These are phyloP conservation scores for Eueides isabella DNA, from an alignment of 1,140 invertebrate species.

Conservation along the genomic window DNA sequence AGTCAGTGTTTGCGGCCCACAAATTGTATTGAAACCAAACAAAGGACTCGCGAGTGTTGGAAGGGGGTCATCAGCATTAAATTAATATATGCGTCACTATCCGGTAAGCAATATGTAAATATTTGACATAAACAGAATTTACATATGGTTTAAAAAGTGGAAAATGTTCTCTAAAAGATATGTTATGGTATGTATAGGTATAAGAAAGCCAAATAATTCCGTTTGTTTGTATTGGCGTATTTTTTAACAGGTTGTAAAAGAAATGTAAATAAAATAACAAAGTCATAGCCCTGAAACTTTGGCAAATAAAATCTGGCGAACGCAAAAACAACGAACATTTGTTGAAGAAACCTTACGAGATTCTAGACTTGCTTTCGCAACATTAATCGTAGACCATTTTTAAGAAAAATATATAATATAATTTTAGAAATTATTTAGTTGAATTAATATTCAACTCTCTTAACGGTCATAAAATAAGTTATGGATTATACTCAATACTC, in stretches of 20 bases:
- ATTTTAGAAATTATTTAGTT: neutral
- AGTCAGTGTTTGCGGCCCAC: slow-evolving; percentile 68
- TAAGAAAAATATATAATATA: neutral
- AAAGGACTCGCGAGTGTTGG: slow-evolving; percentile 63
- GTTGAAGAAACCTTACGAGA: neutral
- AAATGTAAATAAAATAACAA: neutral
- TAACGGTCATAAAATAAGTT: neutral
- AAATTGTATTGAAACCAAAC: slow-evolving; percentile 62
- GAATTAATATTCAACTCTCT: neutral
- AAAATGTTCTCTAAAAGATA: neutral
- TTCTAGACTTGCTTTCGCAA: neutral
- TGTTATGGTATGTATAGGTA: too few relatives aligned
- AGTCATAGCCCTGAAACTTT: neutral
- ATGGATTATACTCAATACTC: neutral
- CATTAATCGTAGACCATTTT: neutral
- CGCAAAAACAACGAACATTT: neutral
- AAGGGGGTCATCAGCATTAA: slow-evolving; percentile 61
- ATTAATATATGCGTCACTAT: slow-evolving; percentile 62
- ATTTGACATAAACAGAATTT: neutral
- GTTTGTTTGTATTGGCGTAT: neutral
- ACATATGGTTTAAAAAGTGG: neutral
- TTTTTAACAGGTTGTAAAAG: neutral
- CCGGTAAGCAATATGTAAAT: slow-evolving; percentile 44
- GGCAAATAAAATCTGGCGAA: neutral
- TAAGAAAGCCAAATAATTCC: neutral